Evolutionary conservation across 37 sponge, comb jelly and placozoan species (phyloP), one percentile per base, ranked within the genome.

Genomic region (Oopsacas minuta): DNA sequence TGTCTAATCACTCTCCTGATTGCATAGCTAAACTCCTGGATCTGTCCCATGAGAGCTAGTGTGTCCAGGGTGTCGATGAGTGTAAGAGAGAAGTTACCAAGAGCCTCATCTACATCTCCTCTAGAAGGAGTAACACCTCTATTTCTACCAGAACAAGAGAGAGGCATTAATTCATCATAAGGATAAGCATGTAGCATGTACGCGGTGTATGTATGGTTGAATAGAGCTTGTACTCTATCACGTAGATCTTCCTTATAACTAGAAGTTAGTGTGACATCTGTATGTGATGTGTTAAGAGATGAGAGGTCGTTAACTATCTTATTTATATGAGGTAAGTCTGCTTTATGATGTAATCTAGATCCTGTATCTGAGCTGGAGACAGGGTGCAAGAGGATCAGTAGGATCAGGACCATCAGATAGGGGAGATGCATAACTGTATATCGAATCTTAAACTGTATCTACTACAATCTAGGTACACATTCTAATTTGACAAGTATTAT

Each of bases 141-240:
- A 7, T 91, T 90, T 36, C 99, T 36, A 0, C 99, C 99, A 53
- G 86, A 91, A 53, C 99, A 97, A 23, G 90, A 88, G 81, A 97
- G 82, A 28, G 99, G 99, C 99, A 94, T 97, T 85, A 97, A 85
- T 83, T 97, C 99, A 82, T 97, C 99, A 36, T 91, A 93, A 36
- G 99, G 99, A 75, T 93, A 94, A 5, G 99, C 99, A 84, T 94
- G 85, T 35, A 37, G 87, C 83, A 93, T 85, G 88, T 93, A 93
- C 49, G 87, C 87, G 83, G 87, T 84, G 81, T 89, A 93, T 8
- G 88, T 91, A 83, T 93, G 94, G 10, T 87, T 81, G 87, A 93
- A 93, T 90, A 93, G 91, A 39, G 87, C 91, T 49, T 37, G n/a
- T 10, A 89, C 91, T 38, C 81, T 85, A 34, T 25, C 22, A 34